These are phyloP conservation scores for Mus spicilegus DNA, from an alignment of 2,113 vertebrate species.

Conservation along the genomic window DNA sequence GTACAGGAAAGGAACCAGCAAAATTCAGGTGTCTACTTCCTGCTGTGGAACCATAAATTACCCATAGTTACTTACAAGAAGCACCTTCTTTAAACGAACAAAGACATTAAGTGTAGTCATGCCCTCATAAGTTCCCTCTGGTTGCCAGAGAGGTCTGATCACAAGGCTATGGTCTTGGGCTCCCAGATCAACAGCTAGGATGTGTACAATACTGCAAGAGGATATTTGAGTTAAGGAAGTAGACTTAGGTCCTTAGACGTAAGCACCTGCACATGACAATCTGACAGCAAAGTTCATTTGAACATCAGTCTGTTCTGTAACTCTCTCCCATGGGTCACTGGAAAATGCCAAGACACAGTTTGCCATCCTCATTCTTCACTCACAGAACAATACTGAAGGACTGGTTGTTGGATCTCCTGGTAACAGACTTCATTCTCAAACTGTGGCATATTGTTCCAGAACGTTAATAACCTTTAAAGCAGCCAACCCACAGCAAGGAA, in stretches of 20 bases:
- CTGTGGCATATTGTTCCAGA: not conserved
- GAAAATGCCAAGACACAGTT: not conserved
- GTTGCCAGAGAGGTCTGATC: not conserved
- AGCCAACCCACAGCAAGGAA: not conserved
- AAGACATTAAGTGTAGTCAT: not conserved
- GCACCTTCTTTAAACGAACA: conserved; percentile 48
- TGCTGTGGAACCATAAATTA: not conserved
- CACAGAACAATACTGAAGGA: not conserved
- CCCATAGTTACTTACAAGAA: conserved; percentile 30
- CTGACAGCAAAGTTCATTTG: not conserved
- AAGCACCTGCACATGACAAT: not conserved
- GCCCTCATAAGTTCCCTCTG: conserved; percentile 9
- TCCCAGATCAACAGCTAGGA: not conserved
- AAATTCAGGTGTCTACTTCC: conserved; percentile 11
- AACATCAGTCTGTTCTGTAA: not conserved
- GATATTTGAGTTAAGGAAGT: not conserved
- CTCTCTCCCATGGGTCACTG: not conserved
- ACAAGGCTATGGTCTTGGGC: not conserved
- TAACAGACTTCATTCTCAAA: not conserved
- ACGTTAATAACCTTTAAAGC: not conserved
- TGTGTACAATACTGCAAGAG: not conserved
- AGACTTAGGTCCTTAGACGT: not conserved
- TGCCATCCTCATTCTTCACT: not conserved
- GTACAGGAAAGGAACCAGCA: not conserved
- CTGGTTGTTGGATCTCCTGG: not conserved